Percentiles rank a stretch among this genome's conserved stretches.
Evolutionary conservation across 2,888 invertebrate genomes (phyloP).

Genomic region (Marronus borbonicus): DNA sequence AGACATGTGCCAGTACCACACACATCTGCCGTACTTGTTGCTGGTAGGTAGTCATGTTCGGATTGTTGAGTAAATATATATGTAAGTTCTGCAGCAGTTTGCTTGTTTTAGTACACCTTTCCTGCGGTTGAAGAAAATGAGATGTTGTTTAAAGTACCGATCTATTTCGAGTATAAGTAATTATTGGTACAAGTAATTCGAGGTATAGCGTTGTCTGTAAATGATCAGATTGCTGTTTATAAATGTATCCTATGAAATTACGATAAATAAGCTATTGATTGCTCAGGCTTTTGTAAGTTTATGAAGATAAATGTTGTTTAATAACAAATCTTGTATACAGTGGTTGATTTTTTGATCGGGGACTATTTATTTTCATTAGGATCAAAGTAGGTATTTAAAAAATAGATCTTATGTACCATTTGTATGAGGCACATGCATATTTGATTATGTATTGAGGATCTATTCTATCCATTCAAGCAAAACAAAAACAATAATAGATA

Average conservation of each 20-base stretch:
- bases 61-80: conserved; percentile 8
- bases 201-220: neutral
- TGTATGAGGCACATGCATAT: no score
- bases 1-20: conserved; percentile 29
- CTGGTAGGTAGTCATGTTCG: conserved; percentile 21
- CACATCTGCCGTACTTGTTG: conserved; percentile 20
- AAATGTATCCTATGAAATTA: neutral
- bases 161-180: conserved; percentile 4
- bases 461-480: no score
- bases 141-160: conserved; percentile 3
- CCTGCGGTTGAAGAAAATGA: neutral
- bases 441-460: no score
- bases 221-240: neutral
- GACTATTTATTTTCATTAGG: no score
- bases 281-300: no score
- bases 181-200: neutral
- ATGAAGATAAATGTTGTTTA: no score
- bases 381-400: no score
- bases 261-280: no score
- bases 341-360: no score
- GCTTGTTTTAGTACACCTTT: conserved; percentile 14
- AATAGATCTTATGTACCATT: no score
- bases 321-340: no score
- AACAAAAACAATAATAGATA: no score
- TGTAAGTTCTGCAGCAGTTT: neutral